Conservation (phyloP, 30 jellyfish, hydroid and myxozoan species). For the Aurelia sp. region DNA sequence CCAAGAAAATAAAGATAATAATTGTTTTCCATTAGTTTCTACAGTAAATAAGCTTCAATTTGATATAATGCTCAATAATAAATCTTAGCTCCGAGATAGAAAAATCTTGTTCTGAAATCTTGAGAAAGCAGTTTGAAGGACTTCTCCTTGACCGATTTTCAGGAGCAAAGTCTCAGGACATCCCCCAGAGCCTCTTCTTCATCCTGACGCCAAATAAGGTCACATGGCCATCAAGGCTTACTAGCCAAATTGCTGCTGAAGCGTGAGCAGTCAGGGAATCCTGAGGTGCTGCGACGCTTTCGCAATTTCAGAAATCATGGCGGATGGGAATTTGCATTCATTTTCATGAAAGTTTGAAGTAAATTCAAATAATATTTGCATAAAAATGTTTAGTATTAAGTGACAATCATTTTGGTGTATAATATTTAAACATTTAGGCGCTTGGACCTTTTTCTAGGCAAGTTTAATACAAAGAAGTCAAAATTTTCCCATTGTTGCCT, state of each 20-base stretch:
- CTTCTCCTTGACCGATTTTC: slow-evolving; percentile 17
- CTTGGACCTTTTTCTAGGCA: too few species aligned
- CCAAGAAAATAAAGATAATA: neutral
- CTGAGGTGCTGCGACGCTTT: neutral
- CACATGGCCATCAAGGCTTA: neutral
- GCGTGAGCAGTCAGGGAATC: neutral
- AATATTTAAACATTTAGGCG: neutral
- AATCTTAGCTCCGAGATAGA: neutral
- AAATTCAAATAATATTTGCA: neutral
- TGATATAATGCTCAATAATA: neutral
- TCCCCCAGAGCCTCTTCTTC: neutral
- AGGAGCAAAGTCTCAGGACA: neutral
- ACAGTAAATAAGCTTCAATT: neutral
- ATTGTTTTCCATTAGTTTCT: neutral
- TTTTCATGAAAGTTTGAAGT: neutral
- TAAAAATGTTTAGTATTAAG: neutral
- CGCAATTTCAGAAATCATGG: neutral
- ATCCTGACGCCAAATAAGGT: neutral
- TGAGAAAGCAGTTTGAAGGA: neutral
- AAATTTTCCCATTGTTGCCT: neutral
- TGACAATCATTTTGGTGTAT: neutral
- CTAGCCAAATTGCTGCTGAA: neutral
- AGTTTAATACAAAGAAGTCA: neutral
- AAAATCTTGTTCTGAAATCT: neutral
- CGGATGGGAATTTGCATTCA: neutral